Evolutionary conservation across 2,888 invertebrate species (phyloP), one percentile per base, ranked within the genome.

Genomic region (Phortica okadai): DNA sequence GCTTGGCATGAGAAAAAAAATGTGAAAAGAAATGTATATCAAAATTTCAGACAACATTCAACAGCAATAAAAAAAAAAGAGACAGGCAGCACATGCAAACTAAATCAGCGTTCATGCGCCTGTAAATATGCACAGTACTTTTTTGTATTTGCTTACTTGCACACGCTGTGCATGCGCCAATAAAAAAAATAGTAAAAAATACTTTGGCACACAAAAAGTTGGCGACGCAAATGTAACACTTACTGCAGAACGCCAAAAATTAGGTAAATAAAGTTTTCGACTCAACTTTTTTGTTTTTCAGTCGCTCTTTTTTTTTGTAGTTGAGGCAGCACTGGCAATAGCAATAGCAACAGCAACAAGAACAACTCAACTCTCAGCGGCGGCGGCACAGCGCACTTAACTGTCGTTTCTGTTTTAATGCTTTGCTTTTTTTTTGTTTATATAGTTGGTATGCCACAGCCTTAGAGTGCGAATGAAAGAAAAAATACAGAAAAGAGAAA

Each of bases 201-300:
- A 85, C 86, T 86, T 86, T 86, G 85, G 85, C 85, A 86, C 87
- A 86, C 85, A 86, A 70, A 66, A 86, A 86, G 85, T 86, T 86
- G 85, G 85, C 85, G 88, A 84, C 85, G 85, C 85, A 82, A 82
- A 86, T 87, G 86, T 80, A 82, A 86, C 81, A 81, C 79, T 70
- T 70, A 79, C 83, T 84, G 87, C 84, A 77, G 76, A 74, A 45
- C 66, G 77, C 77, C 66, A 67, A 67, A 59, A 64, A 66, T 70
- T 70, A 70, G 70, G 70, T 54, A 70, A 70, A 70, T 70, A 70
- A 70, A 70, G 25, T 70, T 25, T 16, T 62, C 62, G 10, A 62
- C 21, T 25, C 33, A 21, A 16, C n/a, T 50, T 8, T 11, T 8
- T 50, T 21, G 21, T 21, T 21, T 21, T 21, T 21, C 1, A 21